Percentiles rank a stretch among this genome's conserved stretches.
Evolutionary conservation across 2,797 vertebrate genomes (phyloP).

Genomic region (Poeciliopsis gracilis): DNA sequence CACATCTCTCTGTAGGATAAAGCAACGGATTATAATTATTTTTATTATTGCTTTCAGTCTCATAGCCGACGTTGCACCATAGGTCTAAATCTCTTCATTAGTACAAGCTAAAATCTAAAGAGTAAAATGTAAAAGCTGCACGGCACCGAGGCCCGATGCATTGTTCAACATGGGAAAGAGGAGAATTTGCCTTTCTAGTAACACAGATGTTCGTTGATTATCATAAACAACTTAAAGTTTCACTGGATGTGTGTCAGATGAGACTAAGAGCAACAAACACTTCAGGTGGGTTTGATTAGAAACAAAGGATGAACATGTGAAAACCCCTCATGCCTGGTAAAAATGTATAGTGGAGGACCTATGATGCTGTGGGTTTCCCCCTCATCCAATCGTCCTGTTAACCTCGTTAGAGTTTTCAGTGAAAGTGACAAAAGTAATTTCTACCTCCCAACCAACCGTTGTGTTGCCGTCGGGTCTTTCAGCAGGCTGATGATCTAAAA

Average conservation of each 20-base stretch:
- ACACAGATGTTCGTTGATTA: too few species aligned
- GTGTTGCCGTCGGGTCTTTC: neutral
- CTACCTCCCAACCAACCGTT: neutral
- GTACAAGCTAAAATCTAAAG: neutral
- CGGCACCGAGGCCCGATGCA: neutral
- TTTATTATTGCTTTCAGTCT: neutral
- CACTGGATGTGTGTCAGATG: neutral
- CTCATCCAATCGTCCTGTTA: neutral
- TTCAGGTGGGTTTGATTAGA: neutral
- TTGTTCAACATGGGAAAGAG: neutral
- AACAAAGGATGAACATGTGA: neutral
- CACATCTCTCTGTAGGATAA: neutral
- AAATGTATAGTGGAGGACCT: neutral
- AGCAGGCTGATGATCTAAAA: neutral
- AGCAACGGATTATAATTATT: neutral
- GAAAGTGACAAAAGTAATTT: neutral
- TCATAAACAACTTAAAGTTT: neutral
- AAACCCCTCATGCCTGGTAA: neutral
- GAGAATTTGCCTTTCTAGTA: neutral
- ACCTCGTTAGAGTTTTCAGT: neutral
- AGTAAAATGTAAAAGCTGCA: neutral
- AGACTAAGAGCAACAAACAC: neutral
- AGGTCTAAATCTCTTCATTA: neutral
- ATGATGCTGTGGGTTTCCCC: neutral
- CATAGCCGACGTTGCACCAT: neutral